Base-by-base conservation (phyloP, 2,888 invertebrate genomes). In the Maniola hyperantus region DNA sequence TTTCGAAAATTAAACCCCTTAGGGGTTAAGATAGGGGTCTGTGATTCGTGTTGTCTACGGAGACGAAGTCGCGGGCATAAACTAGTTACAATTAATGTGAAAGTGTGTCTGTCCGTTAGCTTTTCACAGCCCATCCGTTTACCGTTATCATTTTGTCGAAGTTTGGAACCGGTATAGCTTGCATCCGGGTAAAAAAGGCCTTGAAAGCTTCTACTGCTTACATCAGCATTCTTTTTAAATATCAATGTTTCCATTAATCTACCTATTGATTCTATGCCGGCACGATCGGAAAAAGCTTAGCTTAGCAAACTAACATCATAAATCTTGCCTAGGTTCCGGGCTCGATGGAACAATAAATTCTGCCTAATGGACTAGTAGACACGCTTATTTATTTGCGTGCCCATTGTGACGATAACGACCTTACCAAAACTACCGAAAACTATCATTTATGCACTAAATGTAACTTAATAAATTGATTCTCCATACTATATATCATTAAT, bases 271-370 rank as follows among this genome's bases (percentile, higher is more conserved):
- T 53, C 63, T 18, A 18, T 48, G 59, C 54, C 46, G 26, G 20
- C 4, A 34, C 26, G 50, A 67, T 65, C 48, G 58, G 48, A 62
- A 69, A 67, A 67, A 69, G 65, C 61, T 57, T 62, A 66, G 61
- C 48, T 18, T 26, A 20, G 13, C 39, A 39, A 34, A 54, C 54
- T 13, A 20, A 57, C 39, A 39, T 57, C 42, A 57, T 57, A 57
- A 57, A 57, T 57, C 57, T 42, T 42, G 57, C 36, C 57, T 51
- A 64, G 48, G 46, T 65, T 66, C 59, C 59, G 54, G 67, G 67
- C 67, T 64, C 71, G 65, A 69, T 69, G 65, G 71, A 60, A 71
- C 67, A 64, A 71, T 71, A 71, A 71, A 71, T 69, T 67, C 57
- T 8, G 54, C 62, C 64, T 66, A 70, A 72, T 69, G 64, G 71